Conservation (phyloP, 2,888 invertebrate species). For the Salpingus planirostris region DNA sequence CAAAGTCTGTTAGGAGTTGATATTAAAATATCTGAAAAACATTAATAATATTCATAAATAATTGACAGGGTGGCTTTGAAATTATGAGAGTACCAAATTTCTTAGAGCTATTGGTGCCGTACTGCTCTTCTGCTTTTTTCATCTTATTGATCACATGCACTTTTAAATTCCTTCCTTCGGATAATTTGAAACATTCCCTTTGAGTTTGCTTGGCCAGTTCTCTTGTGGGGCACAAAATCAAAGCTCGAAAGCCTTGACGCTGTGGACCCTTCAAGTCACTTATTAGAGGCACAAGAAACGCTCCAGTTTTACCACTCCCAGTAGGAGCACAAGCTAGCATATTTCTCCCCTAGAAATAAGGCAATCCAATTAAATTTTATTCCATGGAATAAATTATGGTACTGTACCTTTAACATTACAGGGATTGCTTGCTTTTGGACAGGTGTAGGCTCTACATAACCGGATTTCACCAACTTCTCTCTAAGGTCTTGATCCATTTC, state of each 20-base stretch:
- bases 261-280: conserved; percentile 61
- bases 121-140: conserved; percentile 68
- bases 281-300: conserved; percentile 84
- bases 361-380: conserved; percentile 8
- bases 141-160: conserved; percentile 74
- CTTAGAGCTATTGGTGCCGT: conserved; percentile 61
- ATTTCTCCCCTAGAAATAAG: conserved; percentile 55
- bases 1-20: conserved; percentile 92
- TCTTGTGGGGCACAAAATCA: conserved; percentile 86
- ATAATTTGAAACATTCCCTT: conserved; percentile 66
- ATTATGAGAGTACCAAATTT: too few relatives aligned
- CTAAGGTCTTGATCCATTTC: conserved; percentile 52
- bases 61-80: conserved; percentile 8
- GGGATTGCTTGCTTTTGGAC: conserved; percentile 92
- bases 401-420: conserved; percentile 65
- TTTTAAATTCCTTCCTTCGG: conserved; percentile 63
- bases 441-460: conserved; percentile 72
- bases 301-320: conserved; percentile 95
- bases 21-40: conserved; percentile 72
- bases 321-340: conserved; percentile 93
- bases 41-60: conserved; percentile 3
- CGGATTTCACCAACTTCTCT: conserved; percentile 59
- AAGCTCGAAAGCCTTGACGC: conserved; percentile 71
- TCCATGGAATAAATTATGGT: conserved; percentile 15
- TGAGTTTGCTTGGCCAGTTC: conserved; percentile 90